phyloP scores from a whole-genome alignment of 35 echinoderm and acorn worm species.

The Heliocidaris tuberculata region DNA sequence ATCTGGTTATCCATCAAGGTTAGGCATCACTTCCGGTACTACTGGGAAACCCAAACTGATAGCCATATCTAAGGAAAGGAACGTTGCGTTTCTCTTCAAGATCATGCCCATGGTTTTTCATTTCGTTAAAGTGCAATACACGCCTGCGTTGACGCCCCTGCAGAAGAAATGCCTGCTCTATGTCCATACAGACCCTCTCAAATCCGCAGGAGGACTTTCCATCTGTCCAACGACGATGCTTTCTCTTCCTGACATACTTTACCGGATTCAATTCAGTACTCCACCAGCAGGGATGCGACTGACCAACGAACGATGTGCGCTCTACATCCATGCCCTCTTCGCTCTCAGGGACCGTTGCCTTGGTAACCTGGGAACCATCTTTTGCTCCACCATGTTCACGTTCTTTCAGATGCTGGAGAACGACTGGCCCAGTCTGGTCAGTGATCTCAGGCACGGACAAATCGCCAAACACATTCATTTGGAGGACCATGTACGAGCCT shows the following conservation, averaged over 20 bases:
- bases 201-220: background rate
- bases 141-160: background rate
- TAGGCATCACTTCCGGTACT: slow-evolving; percentile 23
- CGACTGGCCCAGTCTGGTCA: slow-evolving; percentile 18
- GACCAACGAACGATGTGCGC: slow-evolving; percentile 23
- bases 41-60: slow-evolving; percentile 19
- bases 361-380: slow-evolving; percentile 22
- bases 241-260: slow-evolving; percentile 21
- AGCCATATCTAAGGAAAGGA: slow-evolving; percentile 27
- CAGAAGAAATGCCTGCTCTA: slow-evolving; percentile 41
- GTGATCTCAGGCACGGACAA: slow-evolving; percentile 30
- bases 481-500: background rate
- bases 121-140: background rate
- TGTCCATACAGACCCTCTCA: background rate
- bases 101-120: slow-evolving; percentile 35
- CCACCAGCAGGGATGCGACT: slow-evolving; percentile 44
- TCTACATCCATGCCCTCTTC: slow-evolving; percentile 37
- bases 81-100: slow-evolving; percentile 40
- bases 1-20: background rate
- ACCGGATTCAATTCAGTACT: slow-evolving; percentile 33
- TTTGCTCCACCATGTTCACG: slow-evolving; percentile 10
- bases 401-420: slow-evolving; percentile 15
- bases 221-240: slow-evolving; percentile 19
- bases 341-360: slow-evolving; percentile 31
- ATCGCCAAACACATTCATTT: slow-evolving; percentile 30